Base-by-base conservation (phyloP, 2,113 vertebrate species). In the Dipodomys merriami region DNA sequence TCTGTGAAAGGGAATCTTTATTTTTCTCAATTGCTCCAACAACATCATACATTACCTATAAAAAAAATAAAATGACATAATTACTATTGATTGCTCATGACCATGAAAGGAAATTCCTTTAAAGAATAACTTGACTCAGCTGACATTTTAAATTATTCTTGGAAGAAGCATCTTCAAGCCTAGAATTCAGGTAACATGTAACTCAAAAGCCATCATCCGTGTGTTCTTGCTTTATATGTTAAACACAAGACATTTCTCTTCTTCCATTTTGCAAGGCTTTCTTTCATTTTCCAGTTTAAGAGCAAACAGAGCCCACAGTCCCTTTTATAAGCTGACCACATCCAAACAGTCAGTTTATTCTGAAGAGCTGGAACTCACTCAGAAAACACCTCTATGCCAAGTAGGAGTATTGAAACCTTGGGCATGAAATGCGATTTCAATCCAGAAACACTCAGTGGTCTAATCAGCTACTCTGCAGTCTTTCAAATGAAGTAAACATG, bases 1-100 rank as follows among this genome's bases (percentile, higher is more conserved):
- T 99, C 98, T 99, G 99, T 77, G 99, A 99, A 95, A 99, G 98
- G 76, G 98, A 98, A 97, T 99, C 99, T 97, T 98, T 99, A 97
- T 99, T 99, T 98, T 98, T 99, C 94, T 98, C 98, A 97, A 99
- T 97, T 0, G 98, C 98, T 96, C 99, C 99, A 65, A 97, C 98
- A 95, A 99, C 98, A 97, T 99, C 99, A 79, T 99, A 99, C 74
- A 98, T 99, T 92, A 99, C 98, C 99, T 99, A 95, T 16, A 97
- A 98, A 69, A 86, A 96, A 95, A 98, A 62, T 94, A 97, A 84
- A 95, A 64, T 16, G 74, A 94, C 46, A 92, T 83, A 62, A 95
- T 98, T 97, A 97, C 87, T 97, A 94, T 95, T 15, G 88, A 94
- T 90, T 74, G 94, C 88, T 20, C 12, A 69, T 12, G 62, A 65